Evolutionary conservation across 2,888 invertebrate genomes (phyloP), one percentile per base, ranked within the genome.

Genomic region (Chydorus sphaericus): DNA sequence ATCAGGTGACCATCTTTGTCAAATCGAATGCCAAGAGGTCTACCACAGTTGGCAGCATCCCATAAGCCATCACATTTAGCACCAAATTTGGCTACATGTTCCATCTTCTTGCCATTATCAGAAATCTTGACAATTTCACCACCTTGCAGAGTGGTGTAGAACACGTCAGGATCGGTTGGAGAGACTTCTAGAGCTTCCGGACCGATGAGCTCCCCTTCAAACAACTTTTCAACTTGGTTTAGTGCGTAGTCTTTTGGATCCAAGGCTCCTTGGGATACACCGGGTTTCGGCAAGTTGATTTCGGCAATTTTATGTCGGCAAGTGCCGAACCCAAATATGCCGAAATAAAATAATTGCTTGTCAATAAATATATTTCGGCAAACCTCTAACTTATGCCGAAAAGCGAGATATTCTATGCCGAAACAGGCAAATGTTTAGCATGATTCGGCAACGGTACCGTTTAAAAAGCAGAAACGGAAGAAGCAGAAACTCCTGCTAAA

Each of bases 21-120:
- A 66, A 92, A 84, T 57, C 79, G 73, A 66, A 97, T 73, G 14
- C 94, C 96, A 14, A 97, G 73, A 0, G 94, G 92, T 58, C 94
- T 78, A 2, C 97, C 96, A 71, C 96, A 96, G 57, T 80, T 79
- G 8, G 80, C 74, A 68, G 92, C 92, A 66, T 90, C 81, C 65
- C 76, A 75, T 39, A 77, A 65, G 11, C 82, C 83, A 67, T 79
- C n/a, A 23, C 48, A 28, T 29, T 51, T 51, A 5, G 7, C 14
- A 23, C 48, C 14, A 26, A 48, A 11, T 70, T 84, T 83, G 1
- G 80, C 81, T 33, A 85, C 77, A 62, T 83, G 82, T 14, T 80
- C 77, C n/a, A 86, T 72, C 67, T 83, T 79, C 55, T 49, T 48
- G 16, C 61, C 61, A 20, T 80, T 78, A 7, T 79, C 76, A 7